Evolutionary conservation across 2,888 invertebrate genomes (phyloP).

Genomic region (Gastracanthus pulcherrimus): DNA sequence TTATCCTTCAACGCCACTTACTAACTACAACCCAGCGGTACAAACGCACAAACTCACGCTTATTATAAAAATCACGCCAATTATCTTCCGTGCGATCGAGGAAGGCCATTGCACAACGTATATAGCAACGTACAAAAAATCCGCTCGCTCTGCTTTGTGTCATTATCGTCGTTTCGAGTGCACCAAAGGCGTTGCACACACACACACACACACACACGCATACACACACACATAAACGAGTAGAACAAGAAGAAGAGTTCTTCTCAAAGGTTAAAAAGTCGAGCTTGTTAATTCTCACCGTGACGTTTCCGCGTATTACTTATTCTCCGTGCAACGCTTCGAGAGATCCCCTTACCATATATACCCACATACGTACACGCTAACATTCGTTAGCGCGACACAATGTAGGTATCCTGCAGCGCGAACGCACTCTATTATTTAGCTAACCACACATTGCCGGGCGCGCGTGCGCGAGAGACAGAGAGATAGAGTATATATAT

Average conservation of each 20-base stretch:
- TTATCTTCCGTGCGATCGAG: not conserved
- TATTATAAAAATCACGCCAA: not conserved
- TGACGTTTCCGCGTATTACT: constrained; percentile 30
- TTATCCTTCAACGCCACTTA: too few species aligned
- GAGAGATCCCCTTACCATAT: constrained; percentile 25
- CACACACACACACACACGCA: too few species aligned
- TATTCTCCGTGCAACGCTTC: not conserved
- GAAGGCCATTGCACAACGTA: not conserved
- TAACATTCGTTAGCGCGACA: not conserved
- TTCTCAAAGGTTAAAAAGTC: constrained; percentile 12
- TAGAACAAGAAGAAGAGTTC: too few species aligned
- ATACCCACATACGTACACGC: not conserved
- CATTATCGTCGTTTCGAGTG: not conserved
- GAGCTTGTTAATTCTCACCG: constrained; percentile 28
- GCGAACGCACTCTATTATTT: constrained; percentile 46
- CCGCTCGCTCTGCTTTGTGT: not conserved
- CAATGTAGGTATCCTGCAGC: not conserved
- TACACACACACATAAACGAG: too few species aligned
- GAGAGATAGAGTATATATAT: too few species aligned
- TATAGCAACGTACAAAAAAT: not conserved
- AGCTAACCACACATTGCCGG: constrained; percentile 32
- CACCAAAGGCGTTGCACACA: too few species aligned
- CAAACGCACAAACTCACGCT: too few species aligned
- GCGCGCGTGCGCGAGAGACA: not conserved
- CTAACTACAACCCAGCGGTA: too few species aligned